Evolutionary conservation across 2,797 vertebrate species (phyloP).

Genomic region (Microchirus variegatus): DNA sequence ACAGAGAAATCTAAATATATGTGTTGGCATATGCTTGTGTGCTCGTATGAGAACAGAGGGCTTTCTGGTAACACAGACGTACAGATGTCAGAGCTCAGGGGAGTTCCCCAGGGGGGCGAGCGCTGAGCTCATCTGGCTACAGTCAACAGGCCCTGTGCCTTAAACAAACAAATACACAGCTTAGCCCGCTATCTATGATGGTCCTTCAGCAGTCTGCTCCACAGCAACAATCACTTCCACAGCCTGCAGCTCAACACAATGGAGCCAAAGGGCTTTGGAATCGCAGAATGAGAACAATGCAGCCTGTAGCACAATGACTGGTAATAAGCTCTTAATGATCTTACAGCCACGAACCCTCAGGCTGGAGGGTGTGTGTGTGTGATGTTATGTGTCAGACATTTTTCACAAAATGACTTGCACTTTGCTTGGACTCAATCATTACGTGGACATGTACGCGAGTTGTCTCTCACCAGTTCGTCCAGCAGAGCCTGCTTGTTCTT

Average conservation of each 20-base stretch:
- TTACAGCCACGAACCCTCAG: constrained; percentile 55
- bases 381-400: constrained; percentile 18
- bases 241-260: constrained; percentile 76
- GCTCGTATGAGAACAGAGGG: constrained; percentile 31
- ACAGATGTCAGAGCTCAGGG: constrained; percentile 66
- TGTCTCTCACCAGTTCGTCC: constrained; percentile 90
- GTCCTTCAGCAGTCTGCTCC: constrained; percentile 66
- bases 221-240: constrained; percentile 78
- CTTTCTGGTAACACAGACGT: constrained; percentile 41
- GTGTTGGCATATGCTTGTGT: constrained; percentile 22
- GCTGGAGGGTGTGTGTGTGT: constrained; percentile 42
- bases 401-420: constrained; percentile 18
- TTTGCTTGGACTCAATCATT: constrained; percentile 14
- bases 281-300: constrained; percentile 77
- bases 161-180: constrained; percentile 81
- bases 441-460: constrained; percentile 12
- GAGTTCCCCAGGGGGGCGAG: constrained; percentile 42
- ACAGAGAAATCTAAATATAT: constrained; percentile 22
- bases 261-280: constrained; percentile 74
- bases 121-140: constrained; percentile 76
- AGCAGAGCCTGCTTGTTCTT: constrained; percentile 96
- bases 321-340: constrained; percentile 79
- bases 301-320: constrained; percentile 63
- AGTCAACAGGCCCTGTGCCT: constrained; percentile 76
- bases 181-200: constrained; percentile 75